Percentiles rank a stretch among this genome's conserved stretches.
phyloP scores from a whole-genome alignment of 1,140 invertebrate genomes.

The Bombus soroeensis region DNA sequence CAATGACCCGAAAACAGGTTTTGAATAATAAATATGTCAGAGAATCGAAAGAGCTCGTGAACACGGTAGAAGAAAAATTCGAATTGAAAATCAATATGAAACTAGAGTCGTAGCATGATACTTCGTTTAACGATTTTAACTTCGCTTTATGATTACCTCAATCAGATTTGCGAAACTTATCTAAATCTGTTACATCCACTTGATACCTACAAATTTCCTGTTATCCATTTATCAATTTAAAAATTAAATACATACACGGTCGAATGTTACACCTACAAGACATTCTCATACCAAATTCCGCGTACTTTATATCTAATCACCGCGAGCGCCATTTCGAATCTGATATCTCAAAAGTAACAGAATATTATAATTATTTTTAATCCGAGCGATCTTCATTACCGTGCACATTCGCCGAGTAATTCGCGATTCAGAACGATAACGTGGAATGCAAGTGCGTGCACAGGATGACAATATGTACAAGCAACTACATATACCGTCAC shows the following conservation, averaged over 20 bases:
- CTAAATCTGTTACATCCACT: not conserved
- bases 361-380: slow-evolving; percentile 13
- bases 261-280: not conserved
- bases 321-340: not conserved
- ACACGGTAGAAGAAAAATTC: too few relatives aligned
- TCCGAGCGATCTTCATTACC: not conserved
- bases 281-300: not conserved
- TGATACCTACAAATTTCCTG: not conserved
- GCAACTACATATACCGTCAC: not conserved
- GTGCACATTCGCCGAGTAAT: not conserved
- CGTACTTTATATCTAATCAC: not conserved
- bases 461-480: slow-evolving; percentile 23
- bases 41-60: too few relatives aligned
- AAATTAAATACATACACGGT: not conserved
- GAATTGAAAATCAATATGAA: not conserved
- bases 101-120: not conserved
- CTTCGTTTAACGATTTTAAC: not conserved
- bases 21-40: too few relatives aligned
- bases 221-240: not conserved
- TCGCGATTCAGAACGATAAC: slow-evolving; percentile 27
- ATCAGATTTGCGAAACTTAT: not conserved
- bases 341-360: not conserved
- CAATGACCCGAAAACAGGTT: too few relatives aligned
- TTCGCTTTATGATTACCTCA: not conserved
- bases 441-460: slow-evolving; percentile 24